phyloP scores from a whole-genome alignment of 2,797 vertebrate genomes.

The Girardinus metallicus region DNA sequence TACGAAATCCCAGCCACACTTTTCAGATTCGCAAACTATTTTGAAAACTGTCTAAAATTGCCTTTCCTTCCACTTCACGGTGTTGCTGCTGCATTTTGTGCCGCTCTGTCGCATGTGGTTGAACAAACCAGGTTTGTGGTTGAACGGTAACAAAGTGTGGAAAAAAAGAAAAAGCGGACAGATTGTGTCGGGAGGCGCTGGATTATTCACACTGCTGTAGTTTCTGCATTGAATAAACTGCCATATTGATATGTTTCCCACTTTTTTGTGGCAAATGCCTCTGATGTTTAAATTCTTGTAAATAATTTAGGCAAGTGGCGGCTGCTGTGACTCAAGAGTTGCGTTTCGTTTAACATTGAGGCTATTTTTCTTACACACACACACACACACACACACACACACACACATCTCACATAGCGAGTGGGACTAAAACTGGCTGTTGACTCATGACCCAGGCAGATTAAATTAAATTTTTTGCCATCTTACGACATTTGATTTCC shows the following conservation, averaged over 20 bases:
- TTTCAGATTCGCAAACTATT: background rate
- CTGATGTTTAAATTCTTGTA: slow-evolving; percentile 24
- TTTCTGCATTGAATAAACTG: background rate
- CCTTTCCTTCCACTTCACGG: background rate
- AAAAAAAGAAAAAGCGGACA: background rate
- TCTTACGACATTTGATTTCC: slow-evolving; percentile 40
- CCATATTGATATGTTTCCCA: background rate
- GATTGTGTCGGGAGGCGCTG: background rate
- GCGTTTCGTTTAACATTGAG: slow-evolving; percentile 43
- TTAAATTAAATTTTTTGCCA: slow-evolving; percentile 30
- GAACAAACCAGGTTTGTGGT: too few species aligned
- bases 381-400: too few species aligned
- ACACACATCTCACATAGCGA: slow-evolving; percentile 28
- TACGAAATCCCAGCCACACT: background rate
- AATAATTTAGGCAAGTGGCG: slow-evolving; percentile 8
- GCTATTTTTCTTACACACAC: background rate
- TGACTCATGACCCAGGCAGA: slow-evolving; percentile 39
- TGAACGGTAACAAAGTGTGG: background rate
- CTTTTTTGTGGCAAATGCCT: background rate
- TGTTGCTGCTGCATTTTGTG: background rate
- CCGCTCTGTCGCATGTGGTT: background rate
- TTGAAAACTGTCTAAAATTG: background rate
- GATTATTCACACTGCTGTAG: background rate
- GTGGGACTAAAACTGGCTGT: slow-evolving; percentile 40
- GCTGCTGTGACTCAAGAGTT: slow-evolving; percentile 33